Evolutionary conservation across 2,797 vertebrate genomes (phyloP), one percentile per base, ranked within the genome.

Genomic region (Mionectes olivaceus): DNA sequence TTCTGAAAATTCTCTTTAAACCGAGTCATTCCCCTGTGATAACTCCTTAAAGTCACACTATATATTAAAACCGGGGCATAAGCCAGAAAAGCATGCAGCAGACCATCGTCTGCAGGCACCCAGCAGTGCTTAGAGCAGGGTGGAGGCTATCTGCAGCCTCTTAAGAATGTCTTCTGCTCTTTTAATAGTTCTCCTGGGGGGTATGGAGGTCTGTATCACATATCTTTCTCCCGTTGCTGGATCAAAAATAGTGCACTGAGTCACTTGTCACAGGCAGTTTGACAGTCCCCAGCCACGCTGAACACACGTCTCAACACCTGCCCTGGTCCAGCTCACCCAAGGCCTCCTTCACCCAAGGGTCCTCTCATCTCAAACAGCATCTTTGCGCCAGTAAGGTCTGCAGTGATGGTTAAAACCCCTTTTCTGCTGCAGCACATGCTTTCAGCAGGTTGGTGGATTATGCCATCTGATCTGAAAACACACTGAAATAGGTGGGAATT

Each of bases 161-260:
- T 93, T 83, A 91, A 81, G 96, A 95, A 95, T 89, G 93, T 94
- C 95, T 96, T 93, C 95, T 93, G 74, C 83, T 93, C 96, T 96
- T 97, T 96, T 96, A 97, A 97, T 97, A 97, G 91, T 70, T 74
- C 90, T 90, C 55, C 89, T 43, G 61, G 14, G 8, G 32, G 87
- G 41, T 30, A 83, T 68, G 84, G 70, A 88, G 86, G 78, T 87
- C 95, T 92, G 71, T 89, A 95, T 96, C 95, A 90, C 2, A 0
- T 95, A 94, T 93, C 91, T 67, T 82, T 92, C 80, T 93, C 84
- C 90, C 37, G 27, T 80, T 57, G 93, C 91, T 59, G 83, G 44
- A 94, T 90, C 93, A 91, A 87, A 97, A 96, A 97, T 96, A 96
- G 96, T 46, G 61, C 69, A 21, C 56, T 96, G 94, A 90, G 64